Evolutionary conservation across 2,113 vertebrate genomes (phyloP), one percentile per base, ranked within the genome.

Genomic region (Motacilla tschutschensis): DNA sequence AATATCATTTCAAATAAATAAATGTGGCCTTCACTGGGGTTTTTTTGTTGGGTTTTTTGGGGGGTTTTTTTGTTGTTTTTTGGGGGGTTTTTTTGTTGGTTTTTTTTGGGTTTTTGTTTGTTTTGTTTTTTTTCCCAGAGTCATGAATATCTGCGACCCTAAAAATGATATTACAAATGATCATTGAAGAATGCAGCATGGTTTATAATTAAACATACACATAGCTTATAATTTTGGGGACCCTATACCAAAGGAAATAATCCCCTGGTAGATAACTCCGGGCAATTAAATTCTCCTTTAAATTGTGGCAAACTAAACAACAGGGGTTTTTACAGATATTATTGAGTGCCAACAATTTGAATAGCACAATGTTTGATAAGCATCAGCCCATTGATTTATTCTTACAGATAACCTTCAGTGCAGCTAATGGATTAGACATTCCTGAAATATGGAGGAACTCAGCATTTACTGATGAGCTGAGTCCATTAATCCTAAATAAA

Each of bases 401-500:
- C 53, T 57, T 60, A 14, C 16, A 81, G 75, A 73, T 85, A 86
- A 85, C 60, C 41, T 51, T 73, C 48, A 47, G 64, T 59, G 50
- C 33, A 76, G 70, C 47, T 75, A 86, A 94, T 86, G 72, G 62
- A 88, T 84, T 46, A 85, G 44, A 21, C 53, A 41, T 55, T 82
- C 35, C 17, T 41, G 60, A 92, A 88, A 82, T 87, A 91, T 71
- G 51, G 67, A 89, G 75, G 36, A 84, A 55, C 38, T 91, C 60
- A 77, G 47, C 2, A 1, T 86, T 75, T 71, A 65, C 51, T 62
- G 48, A 80, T 38, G 48, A 79, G 22, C 31, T 71, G 59, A 85
- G 72, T 59, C 80, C 74, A 92, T 88, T 93, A 88, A 91, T 87
- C 71, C 29, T 58, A 63, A 92, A 87, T n/a, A 88, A 93, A 93